Evolutionary conservation across 2,113 vertebrate species (phyloP).

Genomic region (Lepisosteus osseus): DNA sequence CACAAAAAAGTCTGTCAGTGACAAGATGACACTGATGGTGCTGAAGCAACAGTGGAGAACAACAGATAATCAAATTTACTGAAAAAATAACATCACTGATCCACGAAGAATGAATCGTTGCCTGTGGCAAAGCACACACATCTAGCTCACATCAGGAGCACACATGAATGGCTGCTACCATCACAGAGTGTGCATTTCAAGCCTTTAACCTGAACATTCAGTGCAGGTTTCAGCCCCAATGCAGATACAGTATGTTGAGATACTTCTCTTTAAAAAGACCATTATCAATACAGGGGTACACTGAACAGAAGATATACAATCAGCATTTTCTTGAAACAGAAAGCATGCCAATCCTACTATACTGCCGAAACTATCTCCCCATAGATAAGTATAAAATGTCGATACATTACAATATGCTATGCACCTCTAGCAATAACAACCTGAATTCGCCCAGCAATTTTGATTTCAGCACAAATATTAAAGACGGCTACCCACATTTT

Average conservation of each 20-base stretch:
- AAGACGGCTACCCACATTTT: too few species aligned
- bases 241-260: neutral
- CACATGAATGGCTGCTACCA: neutral
- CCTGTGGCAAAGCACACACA: neutral
- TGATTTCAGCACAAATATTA: too few species aligned
- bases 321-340: neutral
- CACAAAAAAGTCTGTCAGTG: neutral
- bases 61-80: neutral
- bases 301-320: neutral
- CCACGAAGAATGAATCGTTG: neutral
- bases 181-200: neutral
- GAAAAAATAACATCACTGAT: neutral
- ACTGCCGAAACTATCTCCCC: neutral
- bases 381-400: neutral
- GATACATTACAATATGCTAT: too few species aligned
- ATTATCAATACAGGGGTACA: neutral
- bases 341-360: neutral
- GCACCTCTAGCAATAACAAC: too few species aligned
- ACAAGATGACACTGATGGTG: neutral
- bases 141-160: neutral
- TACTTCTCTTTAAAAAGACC: neutral
- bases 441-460: too few species aligned
- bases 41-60: neutral
- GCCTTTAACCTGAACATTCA: neutral
- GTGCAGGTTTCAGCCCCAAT: neutral